A percentile compares a stretch with the other conserved stretches of the same genome.
Conservation (phyloP, 30 jellyfish, hydroid and myxozoan genomes). For the Nemopilema nomurai region DNA sequence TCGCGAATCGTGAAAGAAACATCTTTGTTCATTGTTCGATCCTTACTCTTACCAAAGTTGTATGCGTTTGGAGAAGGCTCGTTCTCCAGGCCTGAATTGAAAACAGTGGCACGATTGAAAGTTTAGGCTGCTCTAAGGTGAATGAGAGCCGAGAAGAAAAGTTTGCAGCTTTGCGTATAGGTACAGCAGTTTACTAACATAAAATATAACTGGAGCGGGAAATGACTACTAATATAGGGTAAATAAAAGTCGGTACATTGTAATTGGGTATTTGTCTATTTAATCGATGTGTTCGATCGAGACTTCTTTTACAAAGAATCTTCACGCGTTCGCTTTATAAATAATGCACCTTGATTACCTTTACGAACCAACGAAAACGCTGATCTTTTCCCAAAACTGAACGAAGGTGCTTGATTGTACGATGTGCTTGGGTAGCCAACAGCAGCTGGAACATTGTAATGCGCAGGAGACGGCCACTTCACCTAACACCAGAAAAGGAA, state of each 20-base stretch:
- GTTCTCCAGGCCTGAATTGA: slow-evolving; percentile 13
- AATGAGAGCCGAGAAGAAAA: too few species aligned
- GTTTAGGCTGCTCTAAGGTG: too few species aligned
- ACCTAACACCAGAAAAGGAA: slow-evolving; percentile 1
- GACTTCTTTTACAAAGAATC: not conserved
- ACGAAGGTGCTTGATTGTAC: slow-evolving; percentile 41
- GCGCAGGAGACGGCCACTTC: slow-evolving; percentile 82
- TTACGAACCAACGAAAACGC: slow-evolving; percentile 35
- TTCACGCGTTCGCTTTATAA: not conserved
- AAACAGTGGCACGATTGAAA: not conserved
- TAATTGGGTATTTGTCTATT: too few species aligned
- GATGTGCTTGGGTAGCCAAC: slow-evolving; percentile 34
- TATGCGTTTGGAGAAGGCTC: slow-evolving; percentile 69
- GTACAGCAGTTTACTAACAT: too few species aligned
- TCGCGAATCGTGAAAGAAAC: slow-evolving; percentile 38
- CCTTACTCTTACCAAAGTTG: slow-evolving; percentile 30
- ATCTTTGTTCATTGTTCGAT: slow-evolving; percentile 18
- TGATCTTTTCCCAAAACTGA: slow-evolving; percentile 49
- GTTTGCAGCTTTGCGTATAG: too few species aligned
- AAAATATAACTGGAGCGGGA: too few species aligned
- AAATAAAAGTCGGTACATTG: too few species aligned
- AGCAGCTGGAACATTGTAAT: slow-evolving; percentile 38
- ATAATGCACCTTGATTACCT: slow-evolving; percentile 28
- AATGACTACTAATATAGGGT: too few species aligned
- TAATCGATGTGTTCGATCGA: too few species aligned